Base-by-base conservation (phyloP, 2,888 invertebrate species). In the Polydrusus pterygomalis region DNA sequence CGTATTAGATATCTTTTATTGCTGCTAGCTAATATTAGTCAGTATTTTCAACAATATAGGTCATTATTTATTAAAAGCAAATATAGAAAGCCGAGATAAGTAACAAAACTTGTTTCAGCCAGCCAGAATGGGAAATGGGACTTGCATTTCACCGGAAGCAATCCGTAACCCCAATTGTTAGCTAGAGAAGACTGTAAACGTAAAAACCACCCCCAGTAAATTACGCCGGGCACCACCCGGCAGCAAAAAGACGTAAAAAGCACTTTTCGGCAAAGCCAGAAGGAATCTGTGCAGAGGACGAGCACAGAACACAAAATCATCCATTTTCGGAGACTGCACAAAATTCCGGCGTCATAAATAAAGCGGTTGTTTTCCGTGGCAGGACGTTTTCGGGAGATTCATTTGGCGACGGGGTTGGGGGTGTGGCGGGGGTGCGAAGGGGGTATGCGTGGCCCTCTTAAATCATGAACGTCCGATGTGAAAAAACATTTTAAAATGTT, bases 331-430 rank as follows among this genome's bases (percentile, higher is more conserved):
- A 34, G 72, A 76, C 68, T 76, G 76, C 72, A 73, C 77, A 67
- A 77, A 77, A 77, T 77, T 74, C 77, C 73, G 77, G 70, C 51
- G 77, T 75, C 77, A 77, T 77, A 77, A 77, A 77, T 77, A 74
- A 75, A 74, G 71, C 47, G 71, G 74, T 75, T 77, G 77, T 77
- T 77, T 77, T 77, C 77, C 77, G 75, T 72, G 68, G 69, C 77
- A 72, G 71, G 77, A 75, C 77, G 69, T 77, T 77, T 77, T 71
- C 74, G 75, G 77, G 72, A 77, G 77, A 77, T 77, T 77, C 77
- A 77, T 77, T 77, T 77, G 77, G 77, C 77, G 77, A 77, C 77
- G 77, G 71, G 58, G 47, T 64, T 62, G 71, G 64, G 63, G 38
- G 63, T 25, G 17, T 38, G 25, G 51, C 2, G 25, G 25, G 25